Base-by-base conservation (phyloP, 1,140 invertebrate genomes). In the Protaetia brevitarsis region DNA sequence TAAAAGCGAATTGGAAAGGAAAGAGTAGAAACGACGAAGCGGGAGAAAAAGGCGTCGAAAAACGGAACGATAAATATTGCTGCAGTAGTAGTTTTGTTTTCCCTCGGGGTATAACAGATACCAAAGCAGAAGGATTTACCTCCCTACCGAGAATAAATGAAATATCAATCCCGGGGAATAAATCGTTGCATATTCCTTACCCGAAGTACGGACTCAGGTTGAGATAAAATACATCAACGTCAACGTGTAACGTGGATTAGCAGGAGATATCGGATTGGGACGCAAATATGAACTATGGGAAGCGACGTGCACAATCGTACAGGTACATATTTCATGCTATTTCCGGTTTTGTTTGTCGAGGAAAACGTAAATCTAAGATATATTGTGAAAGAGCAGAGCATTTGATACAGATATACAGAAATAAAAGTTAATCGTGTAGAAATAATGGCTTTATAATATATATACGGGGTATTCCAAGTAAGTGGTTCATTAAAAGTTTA, bases 11-110 rank as follows among this genome's bases (percentile, higher is more conserved):
- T 23, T 7, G 16, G 16, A 51, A 23, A 23, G 26, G 41, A 51
- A 19, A 51, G 26, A 26, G 19, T 34, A 34, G 19, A 19, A 51
- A 51, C 41, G 26, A 51, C 41, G 4, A 19, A 19, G 26, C 26
- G 11, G 26, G 41, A 51, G 16, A 51, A 51, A 51, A 51, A 51
- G 41, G 8, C 41, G 19, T 10, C 21, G 41, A 19, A 51, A 51
- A 51, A 51, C 8, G 19, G 41, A 51, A 51, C 41, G 41, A 51
- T 51, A 51, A 51, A 51, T 51, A 51, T 51, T 23, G 41, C 41
- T 51, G 41, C 41, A 51, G 16, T 51, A 51, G 41, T 51, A 51
- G 41, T 51, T 51, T 51, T 51, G 41, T 51, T 51, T 51, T 51
- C 41, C 41, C 26, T 7, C 41, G 6, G 41, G 41, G 41, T 23